Evolutionary conservation across 2,797 vertebrate species (phyloP), one percentile per base, ranked within the genome.

Genomic region (Rhyacichthys aspro): DNA sequence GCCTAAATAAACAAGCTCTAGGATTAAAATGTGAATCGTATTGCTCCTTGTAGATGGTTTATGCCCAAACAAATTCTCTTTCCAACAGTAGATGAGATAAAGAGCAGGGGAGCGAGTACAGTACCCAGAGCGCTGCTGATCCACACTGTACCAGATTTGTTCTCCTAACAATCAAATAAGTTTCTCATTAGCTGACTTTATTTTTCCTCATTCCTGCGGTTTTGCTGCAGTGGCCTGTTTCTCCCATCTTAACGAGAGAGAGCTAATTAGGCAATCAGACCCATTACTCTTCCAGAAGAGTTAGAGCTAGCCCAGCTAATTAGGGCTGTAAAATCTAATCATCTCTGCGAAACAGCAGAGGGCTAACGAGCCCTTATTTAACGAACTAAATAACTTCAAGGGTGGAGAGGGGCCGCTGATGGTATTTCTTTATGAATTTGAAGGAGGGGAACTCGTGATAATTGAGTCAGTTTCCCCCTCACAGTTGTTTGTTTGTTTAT

Each of bases 311-410:
- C 95, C 95, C 94, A 92, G 95, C 94, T 97, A 97, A 98, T 98
- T 98, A 95, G 93, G 95, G 91, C 94, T 95, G 95, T 96, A 97
- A 96, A 97, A 96, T 95, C 95, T 97, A 97, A 97, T 98, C 96
- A 97, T 96, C 94, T 95, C 86, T 85, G 94, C 93, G 90, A 96
- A 96, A 96, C 94, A 94, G 94, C 94, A 93, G 96, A 94, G 94
- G 92, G 92, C 93, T 96, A 97, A 96, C 95, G 94, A 97, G 95
- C 94, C 95, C 95, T 96, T 97, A 95, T 96, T 97, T 96, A 96
- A 97, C 95, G 92, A 96, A 96, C 95, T 95, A 95, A 95, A 94
- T 94, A 95, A 96, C 94, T 93, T 94, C 94, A 93, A 93, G 92
- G 88, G 82, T 85, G 84, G 91, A 93, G 93, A 94, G 76, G 74